Base-by-base conservation (phyloP, 37 sponge, comb jelly and placozoan species). In the Aplysina aerophoba region DNA sequence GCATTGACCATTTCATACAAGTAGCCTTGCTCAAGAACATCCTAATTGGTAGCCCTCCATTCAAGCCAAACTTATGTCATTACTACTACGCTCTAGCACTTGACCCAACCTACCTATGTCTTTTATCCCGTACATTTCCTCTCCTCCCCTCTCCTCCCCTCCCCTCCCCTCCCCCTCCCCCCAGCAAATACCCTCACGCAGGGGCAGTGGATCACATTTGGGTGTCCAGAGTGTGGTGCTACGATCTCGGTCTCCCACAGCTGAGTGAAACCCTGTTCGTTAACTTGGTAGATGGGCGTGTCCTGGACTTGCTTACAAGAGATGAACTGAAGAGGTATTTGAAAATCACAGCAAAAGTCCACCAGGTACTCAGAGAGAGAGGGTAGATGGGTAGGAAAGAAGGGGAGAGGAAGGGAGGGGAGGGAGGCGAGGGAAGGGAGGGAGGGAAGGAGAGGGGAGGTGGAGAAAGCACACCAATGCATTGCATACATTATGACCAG, bases 251-350 rank as follows among this genome's bases (percentile, higher is more conserved):
- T 27, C 93, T 97, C 20, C 68, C 89, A 31, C 87, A 85, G 72
- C 81, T 87, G 71, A 71, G 89, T 5, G 87, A 93, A 35, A 62
- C 68, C 34, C 73, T 96, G 36, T 55, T 73, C 14, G 53, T 64
- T 17, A 84, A 95, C 81, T 85, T 97, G 62, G 92, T 95, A 78
- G 95, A 97, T 68, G 98, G 95, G 30, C 83, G 92, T 27, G 90
- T 97, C 27, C 90, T 97, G 38, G 84, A 92, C 79, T 90, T 93
- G 25, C 93, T 97, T 35, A 80, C 81, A 0, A 92, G 86, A 62
- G 87, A 92, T 0, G 97, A 97, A 58, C 64, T 94, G 13, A 90
- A 91, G 55, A 87, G 80, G 54, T 61, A 90, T 55, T 83, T 97
- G 55, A 93, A 93, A 61, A 85, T 96, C 30, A 64, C 36, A 15